A percentile compares a stretch with the other conserved stretches of the same genome.
These are phyloP conservation scores for Heterocephalus glaber DNA, from an alignment of 2,113 vertebrate genomes.

Conservation along the genomic window DNA sequence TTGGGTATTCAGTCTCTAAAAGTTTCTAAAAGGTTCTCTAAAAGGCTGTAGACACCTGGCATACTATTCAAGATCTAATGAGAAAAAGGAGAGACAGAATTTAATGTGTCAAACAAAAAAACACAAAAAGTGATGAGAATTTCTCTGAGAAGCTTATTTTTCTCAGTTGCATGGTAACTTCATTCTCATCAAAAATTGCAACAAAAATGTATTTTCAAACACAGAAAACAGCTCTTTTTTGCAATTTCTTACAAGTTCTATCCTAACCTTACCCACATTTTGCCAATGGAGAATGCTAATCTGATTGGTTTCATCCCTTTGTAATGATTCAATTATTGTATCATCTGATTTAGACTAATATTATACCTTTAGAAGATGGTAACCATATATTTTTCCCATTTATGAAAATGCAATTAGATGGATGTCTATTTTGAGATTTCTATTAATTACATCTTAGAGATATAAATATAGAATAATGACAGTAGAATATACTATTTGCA, in stretches of 20 bases:
- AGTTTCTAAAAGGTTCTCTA: neutral
- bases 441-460: constrained; percentile 5
- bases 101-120: constrained; percentile 45
- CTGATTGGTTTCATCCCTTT: constrained; percentile 16
- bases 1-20: neutral
- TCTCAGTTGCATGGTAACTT: constrained; percentile 52
- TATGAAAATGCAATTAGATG: constrained; percentile 1
- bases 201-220: constrained; percentile 45
- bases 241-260: constrained; percentile 7
- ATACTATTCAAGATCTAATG: constrained; percentile 62
- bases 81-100: constrained; percentile 42
- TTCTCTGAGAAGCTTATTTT: constrained; percentile 31
- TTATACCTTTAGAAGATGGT: constrained; percentile 16
- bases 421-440: neutral
- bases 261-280: constrained; percentile 42
- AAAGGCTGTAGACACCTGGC: neutral
- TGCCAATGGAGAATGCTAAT: constrained; percentile 29
- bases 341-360: neutral
- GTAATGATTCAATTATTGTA: constrained; percentile 36
- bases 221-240: constrained; percentile 21
- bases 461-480: neutral
- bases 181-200: constrained; percentile 60
- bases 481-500: neutral
- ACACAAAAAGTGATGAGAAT: neutral
- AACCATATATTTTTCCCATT: constrained; percentile 5